Evolutionary conservation across 2,797 vertebrate genomes (phyloP), one percentile per base, ranked within the genome.

Genomic region (Notoglanidium macrostoma): DNA sequence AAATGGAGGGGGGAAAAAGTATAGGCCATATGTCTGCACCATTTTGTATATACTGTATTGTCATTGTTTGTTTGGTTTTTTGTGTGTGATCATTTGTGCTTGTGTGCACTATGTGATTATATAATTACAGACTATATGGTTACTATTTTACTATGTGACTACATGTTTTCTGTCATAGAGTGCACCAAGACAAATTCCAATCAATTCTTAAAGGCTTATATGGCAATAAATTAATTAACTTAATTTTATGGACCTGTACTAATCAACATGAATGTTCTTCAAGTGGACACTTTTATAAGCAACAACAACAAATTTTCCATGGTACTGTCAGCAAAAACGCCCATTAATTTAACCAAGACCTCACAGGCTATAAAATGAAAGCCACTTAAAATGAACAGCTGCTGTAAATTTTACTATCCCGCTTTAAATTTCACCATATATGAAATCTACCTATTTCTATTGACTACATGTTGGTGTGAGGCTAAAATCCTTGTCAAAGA

Each of bases 351-450:
- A 57, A 61, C 11, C 55, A 63, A 81, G 59, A 81, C 23, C 40
- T 46, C 35, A 65, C 35, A 46, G 8, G 40, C 59, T 49, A 46
- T 65, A n/a, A 63, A 81, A 63, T 9, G 26, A 46, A 81, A 46
- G 23, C 7, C 79, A 63, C 23, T 40, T 79, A 81, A 65, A 81
- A 81, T 65, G 63, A 63, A 73, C 54, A 77, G 26, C 54, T 35
- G 61, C 29, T 70, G 21, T 59, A 81, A 61, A 79, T 17, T 17
- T 80, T 79, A 19, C 44, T 21, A 32, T 15, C 17, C n/a, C 51
- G n/a, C 23, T 49, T 29, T 51, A 67, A 49, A 82, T 17, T 29
- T 65, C 26, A 65, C 61, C 26, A 21, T 49, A 0, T 4, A 32
- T 29, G 17, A 67, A 67, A 67, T 49, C 17, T 49, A 10, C 26